These are phyloP conservation scores for Folsomia manolachei DNA, from an alignment of 2,888 invertebrate genomes.

Conservation along the genomic window DNA sequence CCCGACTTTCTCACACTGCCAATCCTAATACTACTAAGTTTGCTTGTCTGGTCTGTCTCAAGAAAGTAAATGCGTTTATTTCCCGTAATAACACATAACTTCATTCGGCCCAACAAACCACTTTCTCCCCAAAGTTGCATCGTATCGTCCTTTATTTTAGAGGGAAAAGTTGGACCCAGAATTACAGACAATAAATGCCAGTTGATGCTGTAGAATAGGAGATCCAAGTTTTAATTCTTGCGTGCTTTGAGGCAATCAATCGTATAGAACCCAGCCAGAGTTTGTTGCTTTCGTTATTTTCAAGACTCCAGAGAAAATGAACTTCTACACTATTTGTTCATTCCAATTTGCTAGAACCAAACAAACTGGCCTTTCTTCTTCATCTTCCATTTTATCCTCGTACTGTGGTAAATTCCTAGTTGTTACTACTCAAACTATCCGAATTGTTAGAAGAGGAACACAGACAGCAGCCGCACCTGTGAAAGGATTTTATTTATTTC, in stretches of 20 bases:
- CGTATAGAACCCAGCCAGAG: conserved; percentile 48
- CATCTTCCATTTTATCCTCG: too few relatives aligned
- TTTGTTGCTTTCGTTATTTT: conserved; percentile 32
- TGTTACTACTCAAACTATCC: too few relatives aligned
- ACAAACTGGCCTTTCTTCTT: too few relatives aligned
- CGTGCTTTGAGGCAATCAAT: conserved; percentile 50
- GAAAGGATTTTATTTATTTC: neutral
- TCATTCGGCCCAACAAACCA: neutral
- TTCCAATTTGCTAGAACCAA: neutral
- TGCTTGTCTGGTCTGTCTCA: neutral
- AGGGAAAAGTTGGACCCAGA: neutral
- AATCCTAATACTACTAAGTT: too few relatives aligned
- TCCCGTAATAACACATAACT: conserved; percentile 4
- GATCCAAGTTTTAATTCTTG: conserved; percentile 49
- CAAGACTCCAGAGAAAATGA: neutral
- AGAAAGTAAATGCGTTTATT: conserved; percentile 4
- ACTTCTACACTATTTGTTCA: neutral
- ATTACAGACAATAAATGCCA: conserved; percentile 9
- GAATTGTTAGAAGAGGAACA: too few relatives aligned
- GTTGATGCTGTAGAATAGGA: neutral
- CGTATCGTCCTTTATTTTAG: conserved; percentile 10
- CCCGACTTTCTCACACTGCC: neutral
- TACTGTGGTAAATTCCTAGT: too few relatives aligned
- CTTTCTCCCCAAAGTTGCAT: neutral
- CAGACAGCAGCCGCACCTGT: neutral